Evolutionary conservation across 1,140 invertebrate genomes (phyloP).

Genomic region (Drosophila rufa): DNA sequence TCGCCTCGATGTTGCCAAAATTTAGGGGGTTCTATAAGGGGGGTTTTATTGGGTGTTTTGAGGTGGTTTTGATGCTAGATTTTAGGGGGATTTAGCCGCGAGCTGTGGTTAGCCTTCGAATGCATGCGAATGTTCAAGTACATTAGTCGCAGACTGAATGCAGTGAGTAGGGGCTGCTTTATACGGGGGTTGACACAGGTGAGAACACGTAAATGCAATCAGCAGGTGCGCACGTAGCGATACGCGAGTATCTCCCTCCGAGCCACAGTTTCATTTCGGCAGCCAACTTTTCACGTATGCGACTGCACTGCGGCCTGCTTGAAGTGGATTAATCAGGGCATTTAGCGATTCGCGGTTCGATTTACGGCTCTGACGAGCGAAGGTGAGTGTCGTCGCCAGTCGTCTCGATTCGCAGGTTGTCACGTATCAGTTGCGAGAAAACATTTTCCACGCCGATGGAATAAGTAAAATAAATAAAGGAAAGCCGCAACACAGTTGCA

Average conservation of each 20-base stretch:
- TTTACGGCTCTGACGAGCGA: constrained; percentile 21
- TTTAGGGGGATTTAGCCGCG: neutral
- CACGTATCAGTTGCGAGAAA: constrained; percentile 44
- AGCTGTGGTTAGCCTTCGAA: constrained; percentile 29
- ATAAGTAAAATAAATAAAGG: constrained; percentile 29
- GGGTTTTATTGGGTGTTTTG: neutral
- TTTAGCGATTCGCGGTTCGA: constrained; percentile 39
- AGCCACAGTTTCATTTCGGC: constrained; percentile 38
- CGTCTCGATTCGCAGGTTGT: constrained; percentile 19
- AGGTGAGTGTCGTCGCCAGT: constrained; percentile 27
- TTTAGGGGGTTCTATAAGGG: too few relatives aligned
- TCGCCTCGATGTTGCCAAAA: constrained; percentile 12
- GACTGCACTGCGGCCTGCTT: constrained; percentile 23
- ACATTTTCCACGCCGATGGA: constrained; percentile 19
- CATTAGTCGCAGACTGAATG: constrained; percentile 26
- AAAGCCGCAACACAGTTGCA: constrained; percentile 32
- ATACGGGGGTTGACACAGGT: constrained; percentile 2
- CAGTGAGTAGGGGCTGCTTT: neutral
- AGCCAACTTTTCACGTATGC: constrained; percentile 39
- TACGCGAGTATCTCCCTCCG: constrained; percentile 43
- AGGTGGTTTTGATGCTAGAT: neutral
- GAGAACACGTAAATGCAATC: constrained; percentile 80
- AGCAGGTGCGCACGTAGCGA: constrained; percentile 62
- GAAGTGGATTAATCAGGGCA: constrained; percentile 65
- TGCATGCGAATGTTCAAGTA: constrained; percentile 34